These are phyloP conservation scores for Anarrhichthys ocellatus DNA, from an alignment of 2,113 vertebrate species.

Conservation along the genomic window DNA sequence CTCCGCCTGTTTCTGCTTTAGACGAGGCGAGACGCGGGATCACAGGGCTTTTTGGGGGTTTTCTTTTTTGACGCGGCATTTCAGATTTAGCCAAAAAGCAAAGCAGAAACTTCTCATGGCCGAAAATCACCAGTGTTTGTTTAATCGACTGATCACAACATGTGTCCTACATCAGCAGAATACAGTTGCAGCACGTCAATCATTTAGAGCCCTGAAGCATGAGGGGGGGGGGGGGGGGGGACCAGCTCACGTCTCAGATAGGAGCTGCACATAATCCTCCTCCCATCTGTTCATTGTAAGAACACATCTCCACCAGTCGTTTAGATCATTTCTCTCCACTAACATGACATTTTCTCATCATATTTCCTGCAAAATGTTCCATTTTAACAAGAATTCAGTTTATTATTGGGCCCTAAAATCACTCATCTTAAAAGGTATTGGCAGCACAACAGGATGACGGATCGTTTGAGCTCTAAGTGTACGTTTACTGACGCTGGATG, in stretches of 20 bases:
- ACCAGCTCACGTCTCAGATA: not conserved
- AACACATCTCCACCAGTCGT: not conserved
- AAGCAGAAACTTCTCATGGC: not conserved
- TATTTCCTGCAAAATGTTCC: not conserved
- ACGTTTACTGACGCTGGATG: no score
- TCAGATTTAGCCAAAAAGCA: slow-evolving; percentile 1
- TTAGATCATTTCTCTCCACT: not conserved
- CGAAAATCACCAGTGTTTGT: slow-evolving; percentile 12
- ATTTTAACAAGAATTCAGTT: not conserved
- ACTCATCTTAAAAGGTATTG: not conserved
- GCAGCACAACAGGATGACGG: not conserved
- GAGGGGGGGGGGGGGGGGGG: no score
- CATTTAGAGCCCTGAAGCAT: no score
- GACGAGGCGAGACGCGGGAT: not conserved
- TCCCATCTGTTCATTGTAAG: not conserved
- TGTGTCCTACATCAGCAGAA: slow-evolving; percentile 33
- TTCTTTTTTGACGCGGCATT: not conserved
- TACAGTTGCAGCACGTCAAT: not conserved
- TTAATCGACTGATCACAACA: slow-evolving; percentile 28
- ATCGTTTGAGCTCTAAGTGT: no score
- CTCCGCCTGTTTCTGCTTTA: slow-evolving; percentile 26
- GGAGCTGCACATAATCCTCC: not conserved
- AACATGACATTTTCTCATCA: not conserved
- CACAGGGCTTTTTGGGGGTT: not conserved
- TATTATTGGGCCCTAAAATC: not conserved